phyloP scores from a whole-genome alignment of 2,113 vertebrate species.

The Lophochroa leadbeateri region DNA sequence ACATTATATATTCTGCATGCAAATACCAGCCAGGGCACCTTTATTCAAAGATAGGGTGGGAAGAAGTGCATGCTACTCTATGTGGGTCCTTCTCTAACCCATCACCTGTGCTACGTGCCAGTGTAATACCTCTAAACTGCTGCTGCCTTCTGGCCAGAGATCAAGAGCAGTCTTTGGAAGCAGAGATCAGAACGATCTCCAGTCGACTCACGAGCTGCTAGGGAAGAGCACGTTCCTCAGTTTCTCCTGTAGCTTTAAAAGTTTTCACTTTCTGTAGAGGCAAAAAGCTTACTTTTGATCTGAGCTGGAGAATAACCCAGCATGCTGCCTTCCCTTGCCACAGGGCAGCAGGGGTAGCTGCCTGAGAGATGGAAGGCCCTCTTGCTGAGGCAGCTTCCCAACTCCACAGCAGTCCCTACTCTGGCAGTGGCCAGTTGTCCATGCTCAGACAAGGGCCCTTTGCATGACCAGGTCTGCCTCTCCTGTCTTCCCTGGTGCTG shows the following conservation, averaged over 20 bases:
- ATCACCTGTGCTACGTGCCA: background rate
- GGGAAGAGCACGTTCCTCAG: background rate
- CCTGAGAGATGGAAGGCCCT: background rate
- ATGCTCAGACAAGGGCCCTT: background rate
- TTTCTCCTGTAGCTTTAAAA: background rate
- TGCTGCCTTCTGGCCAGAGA: constrained; percentile 24
- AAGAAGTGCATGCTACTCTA: constrained; percentile 70
- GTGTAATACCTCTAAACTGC: background rate
- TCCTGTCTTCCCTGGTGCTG: background rate
- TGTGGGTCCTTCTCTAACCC: constrained; percentile 32
- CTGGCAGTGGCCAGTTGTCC: background rate
- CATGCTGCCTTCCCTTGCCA: background rate
- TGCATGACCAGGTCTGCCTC: background rate
- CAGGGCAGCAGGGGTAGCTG: background rate
- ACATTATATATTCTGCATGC: constrained; percentile 52
- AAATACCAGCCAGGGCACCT: background rate
- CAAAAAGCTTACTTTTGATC: background rate
- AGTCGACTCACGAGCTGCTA: background rate
- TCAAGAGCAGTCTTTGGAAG: constrained; percentile 5
- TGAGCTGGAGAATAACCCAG: background rate
- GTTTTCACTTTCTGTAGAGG: background rate
- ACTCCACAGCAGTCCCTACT: background rate
- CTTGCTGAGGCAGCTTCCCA: background rate
- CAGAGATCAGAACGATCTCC: background rate
- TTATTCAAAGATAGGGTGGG: background rate